Percentiles rank a stretch among this genome's conserved stretches.
Evolutionary conservation across 2,888 invertebrate genomes (phyloP).

Genomic region (Girardia tigrina): DNA sequence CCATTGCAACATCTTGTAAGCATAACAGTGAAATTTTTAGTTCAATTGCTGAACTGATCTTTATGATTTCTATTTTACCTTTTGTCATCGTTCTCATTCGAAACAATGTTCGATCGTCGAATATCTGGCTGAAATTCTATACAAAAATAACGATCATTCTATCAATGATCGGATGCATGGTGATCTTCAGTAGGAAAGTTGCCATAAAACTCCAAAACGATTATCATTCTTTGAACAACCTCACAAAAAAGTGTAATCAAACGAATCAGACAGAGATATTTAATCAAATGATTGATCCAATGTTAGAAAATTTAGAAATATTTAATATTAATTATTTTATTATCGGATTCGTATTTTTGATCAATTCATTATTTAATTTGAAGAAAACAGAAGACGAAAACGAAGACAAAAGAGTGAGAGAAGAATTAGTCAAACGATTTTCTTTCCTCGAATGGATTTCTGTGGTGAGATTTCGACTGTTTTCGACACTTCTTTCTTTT

Average conservation of each 20-base stretch:
- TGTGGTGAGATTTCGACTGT: background rate
- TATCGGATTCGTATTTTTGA: background rate
- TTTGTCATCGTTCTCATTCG: background rate
- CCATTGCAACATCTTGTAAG: background rate
- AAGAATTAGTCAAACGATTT: background rate
- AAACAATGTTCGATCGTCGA: background rate
- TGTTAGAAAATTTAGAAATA: background rate
- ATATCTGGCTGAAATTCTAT: background rate
- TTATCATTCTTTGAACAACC: background rate
- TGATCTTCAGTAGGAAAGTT: background rate
- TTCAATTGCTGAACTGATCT: background rate
- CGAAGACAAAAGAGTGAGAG: background rate
- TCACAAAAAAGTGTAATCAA: too few relatives aligned
- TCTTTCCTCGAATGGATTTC: background rate
- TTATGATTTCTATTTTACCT: background rate
- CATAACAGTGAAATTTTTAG: background rate
- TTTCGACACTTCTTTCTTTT: background rate
- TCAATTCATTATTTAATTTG: background rate
- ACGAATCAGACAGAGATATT: background rate
- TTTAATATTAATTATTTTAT: slow-evolving; percentile 1
- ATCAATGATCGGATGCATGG: background rate
- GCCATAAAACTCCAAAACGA: background rate
- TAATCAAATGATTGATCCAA: too few relatives aligned
- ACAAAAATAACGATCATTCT: background rate
- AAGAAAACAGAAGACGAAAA: background rate